phyloP scores from a whole-genome alignment of 2,113 vertebrate species.

The Dicrurus megarhynchus region DNA sequence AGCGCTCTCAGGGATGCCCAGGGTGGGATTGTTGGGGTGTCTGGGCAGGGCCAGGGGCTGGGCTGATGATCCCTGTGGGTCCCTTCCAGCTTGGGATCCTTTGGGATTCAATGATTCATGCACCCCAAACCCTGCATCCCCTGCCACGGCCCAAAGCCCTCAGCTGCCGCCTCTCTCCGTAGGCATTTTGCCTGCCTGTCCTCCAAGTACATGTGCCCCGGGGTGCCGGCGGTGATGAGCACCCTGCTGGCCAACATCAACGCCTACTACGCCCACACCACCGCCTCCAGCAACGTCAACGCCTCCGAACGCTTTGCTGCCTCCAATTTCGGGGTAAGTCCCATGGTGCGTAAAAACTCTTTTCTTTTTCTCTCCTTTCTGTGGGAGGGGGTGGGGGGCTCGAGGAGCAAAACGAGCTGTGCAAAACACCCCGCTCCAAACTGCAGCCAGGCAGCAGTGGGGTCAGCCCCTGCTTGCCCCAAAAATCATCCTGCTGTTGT shows the following conservation, averaged over 20 bases:
- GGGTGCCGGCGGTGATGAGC: conserved; percentile 97
- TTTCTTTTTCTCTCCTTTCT: conserved; percentile 60
- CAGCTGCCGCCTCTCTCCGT: fast-evolving
- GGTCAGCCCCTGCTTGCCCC: neutral
- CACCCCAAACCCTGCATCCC: neutral
- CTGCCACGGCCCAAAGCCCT: neutral
- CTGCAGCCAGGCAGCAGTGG: neutral
- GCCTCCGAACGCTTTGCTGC: conserved; percentile 97
- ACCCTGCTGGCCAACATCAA: conserved; percentile 98
- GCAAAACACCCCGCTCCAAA: neutral
- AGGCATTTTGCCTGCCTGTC: conserved; percentile 98
- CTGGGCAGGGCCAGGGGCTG: fast-evolving
- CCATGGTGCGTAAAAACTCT: conserved; percentile 65
- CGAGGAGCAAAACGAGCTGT: neutral
- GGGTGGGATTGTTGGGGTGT: neutral
- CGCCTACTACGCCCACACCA: conserved; percentile 97
- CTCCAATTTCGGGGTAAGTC: conserved; percentile 96
- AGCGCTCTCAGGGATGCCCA: neutral
- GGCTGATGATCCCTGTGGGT: fast-evolving
- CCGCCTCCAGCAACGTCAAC: conserved; percentile 94
- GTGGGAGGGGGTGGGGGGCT: conserved; percentile 15
- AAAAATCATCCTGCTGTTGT: fast-evolving
- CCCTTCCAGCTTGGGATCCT: neutral
- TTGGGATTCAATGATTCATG: neutral
- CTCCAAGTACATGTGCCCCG: conserved; percentile 98